Evolutionary conservation across 1,140 invertebrate species (phyloP).

Genomic region (Pogonognathellus flavescens): DNA sequence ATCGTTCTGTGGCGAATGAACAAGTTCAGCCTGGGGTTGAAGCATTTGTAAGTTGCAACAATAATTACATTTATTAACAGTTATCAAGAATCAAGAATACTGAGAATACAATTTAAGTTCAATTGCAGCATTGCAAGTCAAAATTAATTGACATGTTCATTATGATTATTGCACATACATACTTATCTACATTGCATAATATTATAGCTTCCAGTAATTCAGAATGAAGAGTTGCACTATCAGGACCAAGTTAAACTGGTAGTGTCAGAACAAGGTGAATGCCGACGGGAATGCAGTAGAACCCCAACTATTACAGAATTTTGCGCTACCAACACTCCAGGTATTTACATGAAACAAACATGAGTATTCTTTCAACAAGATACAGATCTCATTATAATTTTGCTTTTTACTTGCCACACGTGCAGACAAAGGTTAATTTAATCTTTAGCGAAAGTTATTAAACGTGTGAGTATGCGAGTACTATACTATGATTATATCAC

Average conservation of each 20-base stretch:
- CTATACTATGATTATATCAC: not conserved
- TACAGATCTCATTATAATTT: too few species aligned
- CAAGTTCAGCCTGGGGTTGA: slow-evolving; percentile 55
- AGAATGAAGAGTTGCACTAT: slow-evolving; percentile 52
- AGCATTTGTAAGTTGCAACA: slow-evolving; percentile 18
- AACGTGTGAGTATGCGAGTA: not conserved
- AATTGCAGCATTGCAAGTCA: too few species aligned
- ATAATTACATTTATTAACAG: too few species aligned
- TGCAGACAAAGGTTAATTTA: too few species aligned
- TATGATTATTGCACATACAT: not conserved
- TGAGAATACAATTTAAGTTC: too few species aligned
- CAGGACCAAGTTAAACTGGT: slow-evolving; percentile 53
- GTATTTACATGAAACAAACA: too few species aligned
- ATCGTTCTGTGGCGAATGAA: slow-evolving; percentile 47
- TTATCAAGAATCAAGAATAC: too few species aligned
- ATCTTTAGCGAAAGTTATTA: not conserved
- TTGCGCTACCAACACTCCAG: slow-evolving; percentile 36
- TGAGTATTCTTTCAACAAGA: too few species aligned
- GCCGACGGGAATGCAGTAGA: slow-evolving; percentile 48
- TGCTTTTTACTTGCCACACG: too few species aligned
- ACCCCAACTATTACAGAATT: slow-evolving; percentile 59
- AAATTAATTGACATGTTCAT: not conserved
- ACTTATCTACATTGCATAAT: not conserved
- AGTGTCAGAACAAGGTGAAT: slow-evolving; percentile 52
- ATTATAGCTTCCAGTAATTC: slow-evolving; percentile 52